Conservation (phyloP, 2,113 vertebrate species). For the Microcebus ravelobensis region DNA sequence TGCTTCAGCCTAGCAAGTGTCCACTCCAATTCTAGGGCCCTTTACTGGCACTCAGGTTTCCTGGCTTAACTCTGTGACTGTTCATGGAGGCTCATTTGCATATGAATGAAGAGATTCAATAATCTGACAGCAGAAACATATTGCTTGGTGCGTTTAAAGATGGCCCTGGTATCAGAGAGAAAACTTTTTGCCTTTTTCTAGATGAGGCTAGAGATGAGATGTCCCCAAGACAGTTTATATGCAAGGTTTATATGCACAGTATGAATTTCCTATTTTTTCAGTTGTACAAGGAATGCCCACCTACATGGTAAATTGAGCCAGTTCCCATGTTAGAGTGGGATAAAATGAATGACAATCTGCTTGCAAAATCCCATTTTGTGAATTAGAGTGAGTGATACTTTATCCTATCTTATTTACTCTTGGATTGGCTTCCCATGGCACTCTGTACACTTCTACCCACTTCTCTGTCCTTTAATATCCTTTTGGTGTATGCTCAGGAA, state of each 20-base stretch:
- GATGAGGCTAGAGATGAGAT: neutral
- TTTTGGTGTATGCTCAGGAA: neutral
- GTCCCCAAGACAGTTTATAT: neutral
- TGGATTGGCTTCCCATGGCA: neutral
- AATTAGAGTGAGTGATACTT: neutral
- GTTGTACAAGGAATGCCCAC: neutral
- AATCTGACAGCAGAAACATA: neutral
- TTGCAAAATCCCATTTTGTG: neutral
- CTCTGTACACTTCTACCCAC: neutral
- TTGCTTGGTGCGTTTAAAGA: neutral
- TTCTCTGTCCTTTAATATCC: neutral
- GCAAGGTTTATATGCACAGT: neutral
- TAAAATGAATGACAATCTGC: neutral
- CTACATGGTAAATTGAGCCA: neutral
- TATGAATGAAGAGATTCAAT: neutral
- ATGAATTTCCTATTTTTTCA: neutral
- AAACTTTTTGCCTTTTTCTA: constrained; percentile 32
- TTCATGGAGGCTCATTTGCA: neutral
- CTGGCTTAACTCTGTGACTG: neutral
- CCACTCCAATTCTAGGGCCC: neutral
- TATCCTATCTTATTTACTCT: neutral
- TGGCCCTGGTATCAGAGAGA: neutral
- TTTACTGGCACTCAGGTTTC: neutral
- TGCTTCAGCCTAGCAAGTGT: neutral
- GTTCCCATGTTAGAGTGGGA: neutral